Conservation (phyloP, 2,888 invertebrate genomes). For the Alviniconcha strummeri region DNA sequence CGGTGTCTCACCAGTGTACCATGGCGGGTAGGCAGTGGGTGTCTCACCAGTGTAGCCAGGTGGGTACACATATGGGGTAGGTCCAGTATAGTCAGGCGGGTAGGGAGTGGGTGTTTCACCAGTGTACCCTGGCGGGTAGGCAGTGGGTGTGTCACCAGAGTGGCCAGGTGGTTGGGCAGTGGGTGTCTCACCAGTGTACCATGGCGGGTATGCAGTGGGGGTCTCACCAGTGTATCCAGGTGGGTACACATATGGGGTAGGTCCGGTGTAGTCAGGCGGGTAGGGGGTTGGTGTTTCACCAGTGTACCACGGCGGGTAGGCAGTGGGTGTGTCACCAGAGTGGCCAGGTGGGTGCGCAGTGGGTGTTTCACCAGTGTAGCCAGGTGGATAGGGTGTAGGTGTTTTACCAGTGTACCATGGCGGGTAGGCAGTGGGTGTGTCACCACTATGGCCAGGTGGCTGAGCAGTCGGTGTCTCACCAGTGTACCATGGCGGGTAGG, state of each 20-base stretch:
- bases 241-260: background rate
- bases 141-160: background rate
- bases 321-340: slow-evolving; percentile 8
- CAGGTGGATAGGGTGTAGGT: slow-evolving; percentile 31
- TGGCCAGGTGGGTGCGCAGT: background rate
- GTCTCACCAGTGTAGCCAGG: background rate
- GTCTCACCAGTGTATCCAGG: background rate
- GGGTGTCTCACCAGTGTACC: background rate
- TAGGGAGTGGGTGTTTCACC: background rate
- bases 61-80: background rate
- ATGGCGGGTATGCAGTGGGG: background rate
- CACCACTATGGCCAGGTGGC: slow-evolving; percentile 5
- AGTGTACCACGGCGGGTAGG: slow-evolving; percentile 31
- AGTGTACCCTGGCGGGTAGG: too few species aligned
- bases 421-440: slow-evolving; percentile 12
- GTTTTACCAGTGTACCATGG: slow-evolving; percentile 9
- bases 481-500: background rate
- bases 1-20: background rate
- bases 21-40: slow-evolving; percentile 6
- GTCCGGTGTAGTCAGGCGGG: background rate
- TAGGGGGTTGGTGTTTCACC: slow-evolving; percentile 7
- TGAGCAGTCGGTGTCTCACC: background rate
- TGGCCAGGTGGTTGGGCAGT: background rate
- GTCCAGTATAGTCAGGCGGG: background rate
- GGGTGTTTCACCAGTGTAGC: slow-evolving; percentile 18